A percentile compares a stretch with the other conserved stretches of the same genome.
Conservation (phyloP, 2,888 invertebrate species). For the Callosobruchus maculatus region DNA sequence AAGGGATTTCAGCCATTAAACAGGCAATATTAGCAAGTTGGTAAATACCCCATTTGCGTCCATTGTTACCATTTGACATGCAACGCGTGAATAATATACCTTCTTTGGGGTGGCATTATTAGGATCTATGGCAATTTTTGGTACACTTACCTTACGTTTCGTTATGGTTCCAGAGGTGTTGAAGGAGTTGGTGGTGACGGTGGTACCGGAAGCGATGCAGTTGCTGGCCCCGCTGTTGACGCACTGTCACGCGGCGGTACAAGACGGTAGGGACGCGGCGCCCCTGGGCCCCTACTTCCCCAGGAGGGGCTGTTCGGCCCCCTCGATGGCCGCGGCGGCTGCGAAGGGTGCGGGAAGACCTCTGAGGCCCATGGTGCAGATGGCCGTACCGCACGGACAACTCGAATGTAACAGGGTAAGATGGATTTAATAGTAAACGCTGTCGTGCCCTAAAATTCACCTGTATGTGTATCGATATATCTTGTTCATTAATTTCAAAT, state of each 20-base stretch:
- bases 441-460: no score
- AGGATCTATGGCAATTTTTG: no score
- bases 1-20: no score
- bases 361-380: slow-evolving; percentile 77
- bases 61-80: no score
- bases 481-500: no score
- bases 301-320: slow-evolving; percentile 59
- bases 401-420: slow-evolving; percentile 64
- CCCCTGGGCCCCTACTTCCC: slow-evolving; percentile 77
- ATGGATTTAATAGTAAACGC: no score
- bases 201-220: slow-evolving; percentile 75
- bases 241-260: slow-evolving; percentile 78
- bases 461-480: no score
- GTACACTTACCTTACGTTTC: no score
- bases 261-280: slow-evolving; percentile 67
- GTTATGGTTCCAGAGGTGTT: slow-evolving; percentile 60
- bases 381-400: slow-evolving; percentile 76
- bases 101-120: no score
- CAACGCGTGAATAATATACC: no score
- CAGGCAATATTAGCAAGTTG: no score
- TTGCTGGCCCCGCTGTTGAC: slow-evolving; percentile 81
- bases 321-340: slow-evolving; percentile 56
- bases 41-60: no score
- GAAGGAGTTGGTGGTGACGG: slow-evolving; percentile 73
- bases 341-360: slow-evolving; percentile 66